Percentiles rank a stretch among this genome's conserved stretches.
These are phyloP conservation scores for Dicyrtomina minuta DNA, from an alignment of 2,888 invertebrate species.

Conservation along the genomic window DNA sequence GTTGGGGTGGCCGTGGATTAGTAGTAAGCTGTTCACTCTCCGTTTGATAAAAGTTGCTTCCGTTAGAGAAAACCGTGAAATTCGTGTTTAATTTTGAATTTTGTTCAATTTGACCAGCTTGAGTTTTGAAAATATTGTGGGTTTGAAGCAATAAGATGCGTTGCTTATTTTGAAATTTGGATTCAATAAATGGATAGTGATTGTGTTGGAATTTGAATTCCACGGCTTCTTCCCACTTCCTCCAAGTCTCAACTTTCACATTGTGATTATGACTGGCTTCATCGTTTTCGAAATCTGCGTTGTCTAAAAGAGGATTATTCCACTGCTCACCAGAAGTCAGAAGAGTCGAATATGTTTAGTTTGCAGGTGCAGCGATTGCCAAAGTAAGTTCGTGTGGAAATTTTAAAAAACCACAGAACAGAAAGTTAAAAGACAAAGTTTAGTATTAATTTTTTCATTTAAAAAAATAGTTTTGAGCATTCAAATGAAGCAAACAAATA, in stretches of 20 bases:
- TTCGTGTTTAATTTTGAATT: background rate
- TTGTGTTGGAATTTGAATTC: too few species aligned
- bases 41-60: background rate
- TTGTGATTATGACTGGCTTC: background rate
- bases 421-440: background rate
- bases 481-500: too few species aligned
- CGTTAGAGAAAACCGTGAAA: background rate
- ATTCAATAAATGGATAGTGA: background rate
- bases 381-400: too few species aligned
- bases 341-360: too few species aligned
- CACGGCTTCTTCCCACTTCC: background rate
- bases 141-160: background rate
- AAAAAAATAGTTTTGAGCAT: too few species aligned
- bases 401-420: too few species aligned
- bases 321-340: background rate
- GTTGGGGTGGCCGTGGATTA: too few species aligned
- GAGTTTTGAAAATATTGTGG: background rate
- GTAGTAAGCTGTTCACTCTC: too few species aligned
- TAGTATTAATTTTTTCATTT: background rate
- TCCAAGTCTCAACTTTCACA: background rate
- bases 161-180: background rate
- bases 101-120: background rate
- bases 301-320: background rate
- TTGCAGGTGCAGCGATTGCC: too few species aligned
- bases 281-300: background rate